phyloP scores from a whole-genome alignment of 1,140 invertebrate species.

The Nymphalis io region DNA sequence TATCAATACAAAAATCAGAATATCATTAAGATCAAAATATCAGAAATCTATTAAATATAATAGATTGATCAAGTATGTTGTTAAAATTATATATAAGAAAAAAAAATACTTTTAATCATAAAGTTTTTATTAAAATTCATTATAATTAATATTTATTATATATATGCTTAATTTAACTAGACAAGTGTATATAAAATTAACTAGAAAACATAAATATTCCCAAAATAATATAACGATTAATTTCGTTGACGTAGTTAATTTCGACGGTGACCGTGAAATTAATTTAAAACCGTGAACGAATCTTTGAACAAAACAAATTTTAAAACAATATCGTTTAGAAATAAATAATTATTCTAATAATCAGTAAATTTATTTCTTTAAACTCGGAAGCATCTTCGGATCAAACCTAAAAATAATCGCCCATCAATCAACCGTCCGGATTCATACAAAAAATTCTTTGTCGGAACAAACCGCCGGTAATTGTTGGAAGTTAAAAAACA shows the following conservation, averaged over 20 bases:
- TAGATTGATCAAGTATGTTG: no score
- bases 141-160: no score
- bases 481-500: slow-evolving; percentile 72
- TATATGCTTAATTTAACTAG: no score
- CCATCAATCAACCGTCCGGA: slow-evolving; percentile 73
- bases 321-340: slow-evolving; percentile 22
- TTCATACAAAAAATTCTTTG: slow-evolving; percentile 68
- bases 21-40: no score
- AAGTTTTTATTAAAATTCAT: no score
- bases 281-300: slow-evolving; percentile 2
- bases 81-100: no score
- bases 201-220: no score
- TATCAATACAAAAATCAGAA: no score
- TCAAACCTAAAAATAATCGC: slow-evolving; percentile 72
- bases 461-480: slow-evolving; percentile 60
- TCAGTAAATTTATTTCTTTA: slow-evolving; percentile 39
- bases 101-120: no score
- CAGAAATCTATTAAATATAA: no score
- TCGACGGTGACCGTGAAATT: not conserved
- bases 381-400: slow-evolving; percentile 68
- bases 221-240: no score
- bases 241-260: not conserved
- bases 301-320: not conserved
- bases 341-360: slow-evolving; percentile 22
- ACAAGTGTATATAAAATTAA: no score